Conservation (phyloP, 1,140 invertebrate species). For the Conus ventricosus region DNA sequence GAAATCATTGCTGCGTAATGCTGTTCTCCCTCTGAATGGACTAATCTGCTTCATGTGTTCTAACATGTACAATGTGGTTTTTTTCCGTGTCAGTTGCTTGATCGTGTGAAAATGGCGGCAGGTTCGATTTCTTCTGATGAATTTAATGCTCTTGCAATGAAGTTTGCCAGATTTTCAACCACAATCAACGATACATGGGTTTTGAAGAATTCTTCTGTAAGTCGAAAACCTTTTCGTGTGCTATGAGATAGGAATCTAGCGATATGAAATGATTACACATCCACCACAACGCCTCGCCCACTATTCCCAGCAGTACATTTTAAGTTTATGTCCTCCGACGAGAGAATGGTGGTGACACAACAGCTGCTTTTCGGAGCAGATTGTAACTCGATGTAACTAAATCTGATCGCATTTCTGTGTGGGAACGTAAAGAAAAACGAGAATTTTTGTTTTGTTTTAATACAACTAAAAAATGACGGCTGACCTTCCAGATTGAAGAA, state of each 20-base stretch:
- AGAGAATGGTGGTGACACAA: background rate
- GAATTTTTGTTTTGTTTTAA: no score
- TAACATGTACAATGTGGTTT: conserved; percentile 14
- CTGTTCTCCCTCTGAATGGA: conserved; percentile 50
- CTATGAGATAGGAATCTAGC: background rate
- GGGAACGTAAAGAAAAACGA: no score
- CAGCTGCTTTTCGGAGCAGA: no score
- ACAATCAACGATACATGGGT: conserved; percentile 52
- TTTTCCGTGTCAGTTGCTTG: conserved; percentile 8
- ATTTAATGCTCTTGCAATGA: conserved; percentile 48
- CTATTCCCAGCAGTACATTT: background rate
- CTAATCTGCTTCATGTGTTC: conserved; percentile 18
- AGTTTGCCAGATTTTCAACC: conserved; percentile 49
- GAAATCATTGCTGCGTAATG: conserved; percentile 15
- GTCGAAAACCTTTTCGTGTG: conserved; percentile 1
- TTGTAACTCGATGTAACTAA: no score
- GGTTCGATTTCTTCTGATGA: conserved; percentile 62
- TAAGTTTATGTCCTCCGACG: background rate
- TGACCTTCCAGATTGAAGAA: no score
- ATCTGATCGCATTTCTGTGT: no score
- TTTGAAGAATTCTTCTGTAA: conserved; percentile 50
- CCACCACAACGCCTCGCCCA: background rate
- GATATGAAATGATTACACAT: background rate
- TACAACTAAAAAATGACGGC: no score
- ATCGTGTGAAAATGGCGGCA: conserved; percentile 55